Percentiles rank a stretch among this genome's conserved stretches.
Evolutionary conservation across 2,888 invertebrate genomes (phyloP).

Genomic region (Artemia sinica): DNA sequence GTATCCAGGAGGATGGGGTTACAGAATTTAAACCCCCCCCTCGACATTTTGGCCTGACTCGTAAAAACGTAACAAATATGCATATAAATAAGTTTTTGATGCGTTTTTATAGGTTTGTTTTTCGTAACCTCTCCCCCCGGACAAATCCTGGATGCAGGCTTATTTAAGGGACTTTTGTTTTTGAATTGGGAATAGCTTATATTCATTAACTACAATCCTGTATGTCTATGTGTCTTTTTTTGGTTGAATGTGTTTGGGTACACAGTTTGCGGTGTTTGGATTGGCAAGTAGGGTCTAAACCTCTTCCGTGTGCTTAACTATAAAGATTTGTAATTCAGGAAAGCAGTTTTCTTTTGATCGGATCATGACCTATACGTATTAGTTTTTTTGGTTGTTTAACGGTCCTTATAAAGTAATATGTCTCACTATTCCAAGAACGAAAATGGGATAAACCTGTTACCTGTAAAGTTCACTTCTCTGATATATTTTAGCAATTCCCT

Average conservation of each 20-base stretch:
- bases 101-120: no score
- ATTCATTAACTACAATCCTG: no score
- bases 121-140: no score
- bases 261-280: not conserved
- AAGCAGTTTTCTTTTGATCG: not conserved
- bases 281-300: not conserved
- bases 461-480: constrained; percentile 43
- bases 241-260: not conserved
- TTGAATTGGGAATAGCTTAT: no score
- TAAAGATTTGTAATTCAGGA: not conserved
- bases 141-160: no score
- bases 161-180: no score
- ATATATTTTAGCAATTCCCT: constrained; percentile 43
- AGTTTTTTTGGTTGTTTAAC: not conserved
- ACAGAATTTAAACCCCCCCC: no score
- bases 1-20: no score
- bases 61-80: no score
- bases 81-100: no score
- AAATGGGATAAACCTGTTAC: constrained; percentile 27
- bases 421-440: constrained; percentile 15
- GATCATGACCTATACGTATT: not conserved
- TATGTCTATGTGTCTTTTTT: not conserved
- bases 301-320: constrained; percentile 1
- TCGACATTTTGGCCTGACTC: no score
- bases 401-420: not conserved